These are phyloP conservation scores for Hypothenemus hampei DNA, from an alignment of 1,140 invertebrate genomes.

Conservation along the genomic window DNA sequence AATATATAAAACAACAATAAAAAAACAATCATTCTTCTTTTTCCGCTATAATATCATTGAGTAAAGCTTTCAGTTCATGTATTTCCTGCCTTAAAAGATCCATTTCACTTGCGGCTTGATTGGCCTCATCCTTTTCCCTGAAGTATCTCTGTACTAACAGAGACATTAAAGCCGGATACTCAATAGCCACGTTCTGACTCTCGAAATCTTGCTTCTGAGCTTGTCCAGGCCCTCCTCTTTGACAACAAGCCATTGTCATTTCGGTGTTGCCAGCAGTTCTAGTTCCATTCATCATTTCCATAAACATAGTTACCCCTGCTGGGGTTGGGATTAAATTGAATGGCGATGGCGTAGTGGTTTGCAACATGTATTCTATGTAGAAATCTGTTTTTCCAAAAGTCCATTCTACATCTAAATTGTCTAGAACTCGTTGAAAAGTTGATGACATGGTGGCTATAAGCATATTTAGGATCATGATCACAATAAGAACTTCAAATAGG, in stretches of 20 bases:
- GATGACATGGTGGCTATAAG: slow-evolving; percentile 73
- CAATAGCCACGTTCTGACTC: slow-evolving; percentile 25
- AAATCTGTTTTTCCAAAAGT: slow-evolving; percentile 56
- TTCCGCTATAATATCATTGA: slow-evolving; percentile 31
- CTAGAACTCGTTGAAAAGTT: slow-evolving; percentile 62
- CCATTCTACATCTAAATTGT: slow-evolving; percentile 58
- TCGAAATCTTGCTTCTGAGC: background rate
- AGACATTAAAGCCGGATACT: slow-evolving; percentile 51
- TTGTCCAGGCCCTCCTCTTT: background rate
- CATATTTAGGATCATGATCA: slow-evolving; percentile 72
- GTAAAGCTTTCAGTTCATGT: slow-evolving; percentile 37
- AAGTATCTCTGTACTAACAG: slow-evolving; percentile 53
- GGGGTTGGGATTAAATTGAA: slow-evolving; percentile 54
- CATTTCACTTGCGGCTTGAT: slow-evolving; percentile 35
- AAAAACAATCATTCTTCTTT: slow-evolving; percentile 13
- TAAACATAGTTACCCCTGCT: slow-evolving; percentile 43
- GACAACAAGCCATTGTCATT: slow-evolving; percentile 22
- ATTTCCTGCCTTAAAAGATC: slow-evolving; percentile 40
- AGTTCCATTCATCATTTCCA: slow-evolving; percentile 46
- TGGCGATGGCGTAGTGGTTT: slow-evolving; percentile 53
- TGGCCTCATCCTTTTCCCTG: slow-evolving; percentile 43
- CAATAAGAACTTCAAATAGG: slow-evolving; percentile 61
- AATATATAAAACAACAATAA: background rate
- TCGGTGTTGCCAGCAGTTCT: slow-evolving; percentile 22
- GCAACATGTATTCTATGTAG: slow-evolving; percentile 53